Base-by-base conservation (phyloP, 1,140 invertebrate species). In the Neomicropteryx cornuta region DNA sequence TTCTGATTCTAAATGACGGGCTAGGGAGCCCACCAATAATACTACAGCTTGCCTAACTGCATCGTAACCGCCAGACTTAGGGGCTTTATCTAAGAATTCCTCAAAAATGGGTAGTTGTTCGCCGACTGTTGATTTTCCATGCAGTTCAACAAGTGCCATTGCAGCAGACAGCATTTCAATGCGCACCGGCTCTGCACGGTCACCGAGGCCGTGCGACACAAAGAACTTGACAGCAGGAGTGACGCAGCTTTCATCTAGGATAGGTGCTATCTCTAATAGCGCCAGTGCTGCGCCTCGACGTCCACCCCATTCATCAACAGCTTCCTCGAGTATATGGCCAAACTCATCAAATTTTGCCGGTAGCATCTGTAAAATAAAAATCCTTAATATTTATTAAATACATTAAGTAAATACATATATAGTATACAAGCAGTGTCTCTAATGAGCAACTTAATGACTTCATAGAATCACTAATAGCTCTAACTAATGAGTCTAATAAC, bases 21-120 rank as follows among this genome's bases (percentile, higher is more conserved):
- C 95, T 43, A 99, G 69, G 0, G 86, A 92, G 11, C 96, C 96
- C 84, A 99, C 94, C 5, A 99, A 68, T 51, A 99, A 87, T 20
- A 99, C 90, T 27, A 98, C 90, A 47, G 90, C 88, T 57, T 97
- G 91, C 27, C 95, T 77, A 18, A 95, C 86, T 4, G 84, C 81
- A 68, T 99, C 96, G 60, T 79, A 94, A 42, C 79, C 80, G n/a
- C 86, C 81, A 1, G 83, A 88, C 55, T 92, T 85, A 6, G 88
- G 87, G 3, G 89, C 87, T 57, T 84, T 84, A 51, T 93, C 85
- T 55, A 94, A 76, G 53, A 93, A 91, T 19, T 85, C 74, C 56
- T 95, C 88, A 58, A 97, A 92, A 6, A 93, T 80, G 0, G 88
- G 87, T 19, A 96, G 62, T 36, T 96, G 67, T 16, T 75, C 77